Evolutionary conservation across 2,888 invertebrate genomes (phyloP).

Genomic region (Drosophila parthenogenetica): DNA sequence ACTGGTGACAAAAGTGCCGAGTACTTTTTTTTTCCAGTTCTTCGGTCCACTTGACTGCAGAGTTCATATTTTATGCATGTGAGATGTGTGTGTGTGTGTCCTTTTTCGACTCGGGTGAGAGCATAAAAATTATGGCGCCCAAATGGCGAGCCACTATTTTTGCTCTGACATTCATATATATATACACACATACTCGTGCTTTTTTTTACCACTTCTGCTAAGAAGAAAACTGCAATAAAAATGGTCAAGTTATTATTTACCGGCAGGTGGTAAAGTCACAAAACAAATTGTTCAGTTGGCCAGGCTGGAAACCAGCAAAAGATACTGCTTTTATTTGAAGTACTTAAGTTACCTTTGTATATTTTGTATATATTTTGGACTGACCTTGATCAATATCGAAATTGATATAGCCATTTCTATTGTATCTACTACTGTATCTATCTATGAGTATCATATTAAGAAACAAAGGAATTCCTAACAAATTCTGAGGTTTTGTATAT

Average conservation of each 20-base stretch:
- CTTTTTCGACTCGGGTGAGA: constrained; percentile 1
- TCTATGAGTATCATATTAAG: too few relatives aligned
- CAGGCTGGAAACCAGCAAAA: constrained; percentile 22
- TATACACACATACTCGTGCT: not conserved
- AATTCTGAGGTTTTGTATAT: too few relatives aligned
- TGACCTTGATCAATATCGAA: too few relatives aligned
- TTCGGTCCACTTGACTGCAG: constrained; percentile 21
- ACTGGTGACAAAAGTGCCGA: constrained; percentile 21
- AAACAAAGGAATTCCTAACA: too few relatives aligned
- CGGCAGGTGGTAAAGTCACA: constrained; percentile 43
- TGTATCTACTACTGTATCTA: too few relatives aligned
- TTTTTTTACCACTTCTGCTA: not conserved
- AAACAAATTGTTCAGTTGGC: not conserved
- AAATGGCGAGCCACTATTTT: constrained; percentile 59
- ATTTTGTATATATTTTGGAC: too few relatives aligned
- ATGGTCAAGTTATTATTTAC: constrained; percentile 59
- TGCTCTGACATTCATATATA: constrained; percentile 29
- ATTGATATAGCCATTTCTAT: too few relatives aligned
- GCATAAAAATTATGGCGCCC: constrained; percentile 54
- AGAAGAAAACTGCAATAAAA: constrained; percentile 50
- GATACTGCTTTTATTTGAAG: not conserved
- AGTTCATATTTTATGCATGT: constrained; percentile 64
- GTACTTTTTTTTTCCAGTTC: constrained; percentile 19
- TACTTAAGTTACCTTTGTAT: too few relatives aligned
- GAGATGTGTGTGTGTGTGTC: not conserved